Evolutionary conservation across 2,888 invertebrate species (phyloP).

Genomic region (Drosophila hamatofila): DNA sequence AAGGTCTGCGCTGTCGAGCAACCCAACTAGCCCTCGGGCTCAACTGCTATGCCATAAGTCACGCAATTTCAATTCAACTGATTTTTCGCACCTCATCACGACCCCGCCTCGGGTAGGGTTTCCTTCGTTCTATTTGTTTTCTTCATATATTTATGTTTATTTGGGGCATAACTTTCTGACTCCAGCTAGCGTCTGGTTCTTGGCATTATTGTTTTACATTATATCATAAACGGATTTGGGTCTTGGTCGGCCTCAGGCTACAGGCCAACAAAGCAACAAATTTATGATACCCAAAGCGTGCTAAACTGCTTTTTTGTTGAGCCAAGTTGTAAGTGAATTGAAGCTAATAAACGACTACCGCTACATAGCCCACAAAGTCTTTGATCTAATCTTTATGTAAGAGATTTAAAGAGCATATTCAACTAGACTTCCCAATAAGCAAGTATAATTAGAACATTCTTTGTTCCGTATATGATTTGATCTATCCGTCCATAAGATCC

Average conservation of each 20-base stretch:
- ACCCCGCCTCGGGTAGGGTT: constrained; percentile 9
- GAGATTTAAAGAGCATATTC: not conserved
- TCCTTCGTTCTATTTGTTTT: not conserved
- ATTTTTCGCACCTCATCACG: constrained; percentile 70
- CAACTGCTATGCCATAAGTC: constrained; percentile 39
- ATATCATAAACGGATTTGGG: constrained; percentile 58
- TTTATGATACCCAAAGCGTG: constrained; percentile 21
- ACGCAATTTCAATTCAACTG: constrained; percentile 53
- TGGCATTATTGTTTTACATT: constrained; percentile 58
- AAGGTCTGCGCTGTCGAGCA: not conserved
- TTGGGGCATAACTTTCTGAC: constrained; percentile 27
- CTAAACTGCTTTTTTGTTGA: not conserved
- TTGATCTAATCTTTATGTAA: not conserved
- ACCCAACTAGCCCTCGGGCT: constrained; percentile 23
- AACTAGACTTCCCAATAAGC: not conserved
- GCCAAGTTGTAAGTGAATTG: not conserved
- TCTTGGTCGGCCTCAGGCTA: constrained; percentile 30
- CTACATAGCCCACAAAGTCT: too few relatives aligned
- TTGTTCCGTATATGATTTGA: not conserved
- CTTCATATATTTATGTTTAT: constrained; percentile 25
- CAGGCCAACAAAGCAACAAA: constrained; percentile 19
- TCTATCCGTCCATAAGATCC: too few relatives aligned
- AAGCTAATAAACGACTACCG: not conserved
- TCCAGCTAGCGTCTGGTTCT: constrained; percentile 6
- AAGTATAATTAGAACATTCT: not conserved